A percentile compares a stretch with the other conserved stretches of the same genome.
These are phyloP conservation scores for Conus betulinus DNA, from an alignment of 1,140 invertebrate genomes.

Conservation along the genomic window DNA sequence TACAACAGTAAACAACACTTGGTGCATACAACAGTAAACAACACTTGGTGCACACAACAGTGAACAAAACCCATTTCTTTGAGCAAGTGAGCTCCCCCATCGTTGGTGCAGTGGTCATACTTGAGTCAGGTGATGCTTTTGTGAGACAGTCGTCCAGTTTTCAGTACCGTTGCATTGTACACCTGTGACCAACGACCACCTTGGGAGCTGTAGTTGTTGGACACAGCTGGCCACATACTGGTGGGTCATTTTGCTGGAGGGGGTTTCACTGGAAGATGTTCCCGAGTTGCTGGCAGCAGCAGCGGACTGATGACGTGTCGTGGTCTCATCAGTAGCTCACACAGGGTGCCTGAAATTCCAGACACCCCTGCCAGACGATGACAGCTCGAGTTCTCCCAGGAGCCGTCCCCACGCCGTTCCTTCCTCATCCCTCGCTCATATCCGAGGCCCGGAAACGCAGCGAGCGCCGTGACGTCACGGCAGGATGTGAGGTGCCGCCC, in stretches of 20 bases:
- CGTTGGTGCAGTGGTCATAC: too few species aligned
- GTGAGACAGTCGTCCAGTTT: too few species aligned
- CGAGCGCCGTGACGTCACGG: background rate
- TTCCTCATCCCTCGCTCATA: background rate
- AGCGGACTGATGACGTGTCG: too few species aligned
- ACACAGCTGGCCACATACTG: background rate
- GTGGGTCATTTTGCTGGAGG: conserved; percentile 59
- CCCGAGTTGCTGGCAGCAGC: conserved; percentile 44
- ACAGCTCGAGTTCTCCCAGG: conserved; percentile 63
- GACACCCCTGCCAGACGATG: conserved; percentile 53
- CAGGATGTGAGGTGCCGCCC: background rate
- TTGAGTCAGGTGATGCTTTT: too few species aligned
- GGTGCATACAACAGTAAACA: too few species aligned
- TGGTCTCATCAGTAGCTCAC: conserved; percentile 56
- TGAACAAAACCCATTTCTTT: too few species aligned
- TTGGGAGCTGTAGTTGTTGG: background rate
- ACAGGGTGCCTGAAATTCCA: conserved; percentile 50
- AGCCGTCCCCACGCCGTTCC: conserved; percentile 54
- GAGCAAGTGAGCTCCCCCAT: too few species aligned
- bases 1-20: too few species aligned
- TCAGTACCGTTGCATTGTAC: too few species aligned
- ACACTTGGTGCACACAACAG: too few species aligned
- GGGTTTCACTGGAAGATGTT: conserved; percentile 63
- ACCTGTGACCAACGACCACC: too few species aligned
- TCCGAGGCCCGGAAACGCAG: background rate